Evolutionary conservation across 1,140 invertebrate species (phyloP).

Genomic region (Nautilus pompilius): DNA sequence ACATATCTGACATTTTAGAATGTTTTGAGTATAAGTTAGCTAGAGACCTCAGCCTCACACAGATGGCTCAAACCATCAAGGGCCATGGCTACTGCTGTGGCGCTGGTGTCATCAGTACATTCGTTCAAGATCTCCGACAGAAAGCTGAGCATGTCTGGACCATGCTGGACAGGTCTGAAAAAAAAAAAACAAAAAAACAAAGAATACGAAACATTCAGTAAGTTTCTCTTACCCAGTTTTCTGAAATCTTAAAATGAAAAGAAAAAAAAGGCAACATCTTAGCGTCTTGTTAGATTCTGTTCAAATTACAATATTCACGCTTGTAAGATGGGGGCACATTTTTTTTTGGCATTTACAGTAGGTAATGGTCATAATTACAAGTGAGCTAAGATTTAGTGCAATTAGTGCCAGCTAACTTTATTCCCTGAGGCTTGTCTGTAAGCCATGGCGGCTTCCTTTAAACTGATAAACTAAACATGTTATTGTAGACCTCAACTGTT

Average conservation of each 20-base stretch:
- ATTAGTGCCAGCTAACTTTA: no score
- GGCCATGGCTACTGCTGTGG: constrained; percentile 31
- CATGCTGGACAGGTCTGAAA: constrained; percentile 46
- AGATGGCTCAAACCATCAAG: constrained; percentile 38
- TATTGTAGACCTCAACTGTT: no score
- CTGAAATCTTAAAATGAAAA: neutral
- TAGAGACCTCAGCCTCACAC: constrained; percentile 50
- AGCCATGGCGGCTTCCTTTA: no score
- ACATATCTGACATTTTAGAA: no score
- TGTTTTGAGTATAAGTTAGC: no score
- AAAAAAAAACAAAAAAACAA: constrained; percentile 12
- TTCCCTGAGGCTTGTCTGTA: no score
- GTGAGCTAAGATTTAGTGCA: no score
- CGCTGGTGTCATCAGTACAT: constrained; percentile 19
- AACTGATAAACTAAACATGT: no score
- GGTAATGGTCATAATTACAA: no score
- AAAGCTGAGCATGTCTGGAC: constrained; percentile 38
- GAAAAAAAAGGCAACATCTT: neutral
- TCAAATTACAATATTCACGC: neutral
- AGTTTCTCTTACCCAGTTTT: no score
- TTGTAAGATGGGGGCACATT: neutral
- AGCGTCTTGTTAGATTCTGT: neutral
- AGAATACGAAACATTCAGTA: neutral
- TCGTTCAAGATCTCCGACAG: constrained; percentile 36
- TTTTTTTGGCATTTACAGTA: no score